Base-by-base conservation (phyloP, 2,888 invertebrate genomes). In the Zaprionus obscuricornis region DNA sequence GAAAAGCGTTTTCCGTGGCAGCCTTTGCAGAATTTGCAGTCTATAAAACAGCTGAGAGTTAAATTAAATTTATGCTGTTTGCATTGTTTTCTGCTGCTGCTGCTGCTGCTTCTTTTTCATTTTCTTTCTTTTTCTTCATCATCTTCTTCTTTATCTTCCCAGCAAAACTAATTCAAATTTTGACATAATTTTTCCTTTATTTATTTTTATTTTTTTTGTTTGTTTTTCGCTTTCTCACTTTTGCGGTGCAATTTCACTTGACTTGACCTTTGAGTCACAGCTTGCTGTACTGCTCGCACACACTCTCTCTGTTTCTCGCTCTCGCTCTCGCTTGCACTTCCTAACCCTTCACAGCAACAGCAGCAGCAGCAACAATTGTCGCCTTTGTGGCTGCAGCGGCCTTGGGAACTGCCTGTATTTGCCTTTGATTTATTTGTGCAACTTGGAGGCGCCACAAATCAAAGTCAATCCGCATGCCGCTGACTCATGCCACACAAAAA, bases 121-220 rank as follows among this genome's bases (percentile, higher is more conserved):
- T n/a, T n/a, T n/a, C n/a, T n/a, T n/a, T n/a, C 66, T 66, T 63
- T 63, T 66, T 63, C 40, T 54, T 40, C 10, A 14, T 10, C 13
- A 42, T 17, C 37, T 47, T 57, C 55, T 27, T 37, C 17, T 27
- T 40, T 14, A 20, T 37, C 22, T 66, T 68, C 66, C 55, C 77
- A 65, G 55, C 59, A 22, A 7, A 4, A 7, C 63, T 67, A 71
- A 84, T 84, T 82, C 75, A 82, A 74, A 77, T 82, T 86, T 82
- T 86, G 86, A 84, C 86, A 82, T 86, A 77, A 86, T 84, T 81
- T 82, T 71, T n/a, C n/a, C n/a, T n/a, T n/a, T n/a, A n/a, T n/a
- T n/a, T n/a, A n/a, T n/a, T n/a, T n/a, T n/a, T n/a, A n/a, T n/a
- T n/a, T n/a, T n/a, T n/a, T n/a, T n/a, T n/a, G n/a, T n/a, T n/a